phyloP scores from a whole-genome alignment of 2,888 invertebrate genomes.

The Phorcus lineatus region DNA sequence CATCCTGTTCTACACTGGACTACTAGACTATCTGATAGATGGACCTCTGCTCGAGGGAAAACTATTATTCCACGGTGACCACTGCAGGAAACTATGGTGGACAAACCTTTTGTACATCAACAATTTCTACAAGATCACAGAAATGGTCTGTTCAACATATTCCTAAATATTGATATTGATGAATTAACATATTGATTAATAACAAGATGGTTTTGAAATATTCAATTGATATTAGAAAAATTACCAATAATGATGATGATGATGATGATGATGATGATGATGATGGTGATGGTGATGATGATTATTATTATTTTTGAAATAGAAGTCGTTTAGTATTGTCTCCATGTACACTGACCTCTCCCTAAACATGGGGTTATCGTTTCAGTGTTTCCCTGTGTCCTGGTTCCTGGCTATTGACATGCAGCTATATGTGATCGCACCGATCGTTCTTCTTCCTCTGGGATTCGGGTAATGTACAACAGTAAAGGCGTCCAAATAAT shows the following conservation, averaged over 20 bases:
- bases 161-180: neutral
- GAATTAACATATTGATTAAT: too few relatives aligned
- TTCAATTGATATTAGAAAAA: too few relatives aligned
- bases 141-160: neutral
- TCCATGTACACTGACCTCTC: too few relatives aligned
- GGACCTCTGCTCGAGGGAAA: constrained; percentile 58
- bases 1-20: constrained; percentile 53
- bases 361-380: too few relatives aligned
- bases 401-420: constrained; percentile 43
- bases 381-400: constrained; percentile 27
- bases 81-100: constrained; percentile 65
- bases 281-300: too few relatives aligned
- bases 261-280: too few relatives aligned
- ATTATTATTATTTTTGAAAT: too few relatives aligned
- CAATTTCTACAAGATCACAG: constrained; percentile 49
- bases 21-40: constrained; percentile 55
- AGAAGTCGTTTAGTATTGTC: too few relatives aligned
- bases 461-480: neutral
- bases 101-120: constrained; percentile 63
- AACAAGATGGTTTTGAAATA: too few relatives aligned
- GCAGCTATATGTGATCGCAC: constrained; percentile 37
- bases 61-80: constrained; percentile 34
- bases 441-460: constrained; percentile 14
- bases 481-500: neutral
- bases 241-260: too few relatives aligned